These are phyloP conservation scores for Eucidaris tribuloides DNA, from an alignment of 35 echinoderm and acorn worm species.

Conservation along the genomic window DNA sequence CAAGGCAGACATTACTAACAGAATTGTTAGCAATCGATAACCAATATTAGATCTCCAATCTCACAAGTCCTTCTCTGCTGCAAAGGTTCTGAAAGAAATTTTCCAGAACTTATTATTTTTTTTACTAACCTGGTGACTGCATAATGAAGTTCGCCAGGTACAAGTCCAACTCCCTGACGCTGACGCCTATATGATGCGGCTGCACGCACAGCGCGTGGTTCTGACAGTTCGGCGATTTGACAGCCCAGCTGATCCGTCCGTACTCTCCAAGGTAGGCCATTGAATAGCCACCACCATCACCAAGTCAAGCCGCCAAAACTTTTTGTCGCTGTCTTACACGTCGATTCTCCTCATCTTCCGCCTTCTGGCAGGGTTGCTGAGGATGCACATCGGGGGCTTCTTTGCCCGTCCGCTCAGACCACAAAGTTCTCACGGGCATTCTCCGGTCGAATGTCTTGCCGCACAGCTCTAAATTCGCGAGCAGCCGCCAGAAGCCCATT, in stretches of 20 bases:
- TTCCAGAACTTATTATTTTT: not conserved
- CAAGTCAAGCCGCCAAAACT: conserved; percentile 96
- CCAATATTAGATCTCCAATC: not conserved
- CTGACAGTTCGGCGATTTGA: conserved; percentile 80
- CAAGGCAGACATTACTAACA: not conserved
- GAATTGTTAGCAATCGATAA: too few species aligned
- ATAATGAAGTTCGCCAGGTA: conserved; percentile 98
- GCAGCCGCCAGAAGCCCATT: conserved; percentile 97
- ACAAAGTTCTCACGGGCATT: conserved; percentile 98
- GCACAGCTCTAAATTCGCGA: conserved; percentile 91
- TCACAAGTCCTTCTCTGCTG: not conserved
- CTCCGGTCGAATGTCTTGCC: conserved; percentile 96
- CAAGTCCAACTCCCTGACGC: conserved; percentile 91
- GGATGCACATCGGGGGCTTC: conserved; percentile 81
- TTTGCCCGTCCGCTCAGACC: conserved; percentile 88
- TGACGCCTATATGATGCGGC: conserved; percentile 93
- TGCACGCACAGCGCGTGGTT: conserved; percentile 94
- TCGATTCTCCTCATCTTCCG: conserved; percentile 96
- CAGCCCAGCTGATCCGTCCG: conserved; percentile 85
- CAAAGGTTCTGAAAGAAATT: not conserved
- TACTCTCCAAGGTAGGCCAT: conserved; percentile 98
- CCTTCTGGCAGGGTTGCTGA: conserved; percentile 96
- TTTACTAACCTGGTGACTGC: conserved; percentile 85
- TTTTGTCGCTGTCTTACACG: conserved; percentile 88
- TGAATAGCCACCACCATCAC: conserved; percentile 98